Evolutionary conservation across 2,113 vertebrate species (phyloP).

Genomic region (Caranx melampygus): DNA sequence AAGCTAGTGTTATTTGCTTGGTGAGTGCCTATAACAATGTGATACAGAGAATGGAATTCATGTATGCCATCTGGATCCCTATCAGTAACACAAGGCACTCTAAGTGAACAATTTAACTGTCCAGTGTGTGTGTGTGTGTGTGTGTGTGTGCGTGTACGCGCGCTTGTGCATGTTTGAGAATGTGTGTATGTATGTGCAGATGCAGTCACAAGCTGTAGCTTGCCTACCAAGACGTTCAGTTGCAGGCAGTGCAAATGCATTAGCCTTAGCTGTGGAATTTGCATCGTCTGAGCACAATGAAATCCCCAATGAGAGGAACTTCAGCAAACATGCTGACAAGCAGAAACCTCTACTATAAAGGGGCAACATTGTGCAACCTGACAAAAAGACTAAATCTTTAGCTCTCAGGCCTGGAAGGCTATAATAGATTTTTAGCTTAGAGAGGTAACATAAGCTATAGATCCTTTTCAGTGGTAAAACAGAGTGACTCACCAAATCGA

Average conservation of each 20-base stretch:
- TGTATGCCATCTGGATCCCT: slow-evolving; percentile 67
- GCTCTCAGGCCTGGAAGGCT: slow-evolving; percentile 67
- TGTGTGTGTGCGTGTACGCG: slow-evolving; percentile 1
- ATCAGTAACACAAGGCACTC: slow-evolving; percentile 32
- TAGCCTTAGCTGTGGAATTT: slow-evolving; percentile 73
- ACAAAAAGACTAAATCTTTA: slow-evolving; percentile 82
- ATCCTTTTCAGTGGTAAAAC: slow-evolving; percentile 71
- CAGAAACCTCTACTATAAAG: slow-evolving; percentile 72
- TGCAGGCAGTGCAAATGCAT: slow-evolving; percentile 63
- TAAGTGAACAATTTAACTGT: slow-evolving; percentile 37
- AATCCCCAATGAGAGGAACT: slow-evolving; percentile 79
- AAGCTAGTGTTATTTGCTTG: slow-evolving; percentile 28
- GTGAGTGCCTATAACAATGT: slow-evolving; percentile 43
- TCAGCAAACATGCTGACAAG: slow-evolving; percentile 81
- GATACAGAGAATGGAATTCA: slow-evolving; percentile 21
- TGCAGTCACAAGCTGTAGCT: slow-evolving; percentile 38
- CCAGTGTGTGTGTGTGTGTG: background rate
- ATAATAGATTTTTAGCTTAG: slow-evolving; percentile 79
- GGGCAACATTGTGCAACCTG: slow-evolving; percentile 72
- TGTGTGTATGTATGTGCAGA: background rate
- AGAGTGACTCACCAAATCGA: slow-evolving; percentile 64
- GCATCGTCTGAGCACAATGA: slow-evolving; percentile 77
- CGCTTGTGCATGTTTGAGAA: background rate
- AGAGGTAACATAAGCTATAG: slow-evolving; percentile 75
- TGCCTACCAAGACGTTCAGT: slow-evolving; percentile 49